phyloP scores from a whole-genome alignment of 2,888 invertebrate genomes.

The Lottia gigantea region DNA sequence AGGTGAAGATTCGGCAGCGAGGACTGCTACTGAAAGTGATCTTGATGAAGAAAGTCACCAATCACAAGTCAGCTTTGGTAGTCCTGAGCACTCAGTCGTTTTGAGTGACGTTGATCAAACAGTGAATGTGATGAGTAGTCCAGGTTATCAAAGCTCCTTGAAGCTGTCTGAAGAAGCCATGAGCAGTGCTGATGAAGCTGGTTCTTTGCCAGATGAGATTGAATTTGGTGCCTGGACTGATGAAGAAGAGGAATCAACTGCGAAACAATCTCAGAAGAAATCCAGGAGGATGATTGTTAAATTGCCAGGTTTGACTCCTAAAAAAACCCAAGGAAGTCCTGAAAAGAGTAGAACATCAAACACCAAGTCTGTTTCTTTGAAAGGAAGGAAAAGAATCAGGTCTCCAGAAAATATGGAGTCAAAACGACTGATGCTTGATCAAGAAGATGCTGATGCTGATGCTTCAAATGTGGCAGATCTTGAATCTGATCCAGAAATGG shows the following conservation, averaged over 20 bases:
- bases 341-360: too few species aligned
- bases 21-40: too few species aligned
- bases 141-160: too few species aligned
- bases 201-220: too few species aligned
- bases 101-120: neutral
- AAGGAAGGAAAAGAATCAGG: neutral
- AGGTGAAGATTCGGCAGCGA: too few species aligned
- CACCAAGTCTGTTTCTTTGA: too few species aligned
- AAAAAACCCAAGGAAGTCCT: neutral
- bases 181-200: too few species aligned
- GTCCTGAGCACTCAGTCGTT: neutral
- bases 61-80: neutral
- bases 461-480: neutral
- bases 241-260: too few species aligned
- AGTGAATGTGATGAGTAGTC: neutral
- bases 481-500: neutral
- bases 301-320: constrained; percentile 12
- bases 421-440: neutral
- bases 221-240: too few species aligned
- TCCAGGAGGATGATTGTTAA: neutral
- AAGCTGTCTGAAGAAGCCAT: too few species aligned
- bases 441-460: neutral
- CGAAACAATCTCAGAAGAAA: too few species aligned
- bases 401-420: neutral
- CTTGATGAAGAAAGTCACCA: too few species aligned